A percentile compares a stretch with the other conserved stretches of the same genome.
These are phyloP conservation scores for Trichogramma dendrolimi DNA, from an alignment of 2,888 invertebrate genomes.

Conservation along the genomic window DNA sequence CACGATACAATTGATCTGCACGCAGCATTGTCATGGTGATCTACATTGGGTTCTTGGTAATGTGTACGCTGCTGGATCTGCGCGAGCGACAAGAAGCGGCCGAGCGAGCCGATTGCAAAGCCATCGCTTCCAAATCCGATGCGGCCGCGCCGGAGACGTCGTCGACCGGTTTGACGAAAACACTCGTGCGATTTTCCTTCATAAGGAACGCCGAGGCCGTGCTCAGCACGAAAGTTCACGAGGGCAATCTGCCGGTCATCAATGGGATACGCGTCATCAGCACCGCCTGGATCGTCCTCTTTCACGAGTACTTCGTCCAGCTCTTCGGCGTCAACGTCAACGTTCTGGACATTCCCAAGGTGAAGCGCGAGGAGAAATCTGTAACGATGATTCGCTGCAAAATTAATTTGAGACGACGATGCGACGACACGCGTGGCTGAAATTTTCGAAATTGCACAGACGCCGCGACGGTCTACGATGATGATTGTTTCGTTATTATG, in stretches of 20 bases:
- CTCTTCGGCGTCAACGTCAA: background rate
- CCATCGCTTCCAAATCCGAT: too few species aligned
- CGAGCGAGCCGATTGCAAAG: too few species aligned
- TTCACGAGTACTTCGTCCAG: slow-evolving; percentile 3
- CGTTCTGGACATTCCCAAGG: background rate
- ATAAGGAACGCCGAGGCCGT: background rate
- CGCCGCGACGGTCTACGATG: too few species aligned
- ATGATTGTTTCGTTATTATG: too few species aligned
- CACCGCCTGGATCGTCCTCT: slow-evolving; percentile 52
- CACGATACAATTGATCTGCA: too few species aligned
- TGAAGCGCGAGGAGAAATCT: background rate
- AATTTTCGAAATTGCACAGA: too few species aligned
- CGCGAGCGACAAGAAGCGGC: too few species aligned
- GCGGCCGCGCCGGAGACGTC: too few species aligned
- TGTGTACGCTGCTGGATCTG: background rate
- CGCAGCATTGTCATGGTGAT: background rate
- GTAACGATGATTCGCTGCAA: too few species aligned
- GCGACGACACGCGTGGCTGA: too few species aligned
- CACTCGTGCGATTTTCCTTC: slow-evolving; percentile 2
- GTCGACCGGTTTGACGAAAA: background rate
- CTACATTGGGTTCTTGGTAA: background rate
- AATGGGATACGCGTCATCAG: slow-evolving; percentile 47
- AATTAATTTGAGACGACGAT: too few species aligned
- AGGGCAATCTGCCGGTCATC: slow-evolving; percentile 1
- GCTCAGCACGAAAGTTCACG: background rate